These are phyloP conservation scores for Lutjanus erythropterus DNA, from an alignment of 2,113 vertebrate species.

Conservation along the genomic window DNA sequence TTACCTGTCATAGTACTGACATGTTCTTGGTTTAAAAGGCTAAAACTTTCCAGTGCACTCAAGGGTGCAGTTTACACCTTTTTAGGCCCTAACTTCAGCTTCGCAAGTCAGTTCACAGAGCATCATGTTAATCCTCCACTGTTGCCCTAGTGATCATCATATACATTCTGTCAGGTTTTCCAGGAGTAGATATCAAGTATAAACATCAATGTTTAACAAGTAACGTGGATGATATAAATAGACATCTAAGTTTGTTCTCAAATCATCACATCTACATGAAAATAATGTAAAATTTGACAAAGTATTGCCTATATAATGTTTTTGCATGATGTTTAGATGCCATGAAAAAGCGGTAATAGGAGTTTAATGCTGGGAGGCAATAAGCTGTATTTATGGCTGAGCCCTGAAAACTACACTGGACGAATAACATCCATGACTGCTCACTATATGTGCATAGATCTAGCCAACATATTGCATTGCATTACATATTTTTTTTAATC, in stretches of 20 bases:
- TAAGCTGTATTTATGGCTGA: not conserved
- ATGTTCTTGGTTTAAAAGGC: slow-evolving; percentile 4
- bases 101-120: slow-evolving; percentile 6
- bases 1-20: not conserved
- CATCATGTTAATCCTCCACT: slow-evolving; percentile 37
- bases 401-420: not conserved
- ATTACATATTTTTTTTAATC: too few species aligned
- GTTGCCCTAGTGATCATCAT: not conserved
- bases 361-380: not conserved
- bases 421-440: not conserved
- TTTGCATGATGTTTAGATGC: not conserved
- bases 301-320: not conserved
- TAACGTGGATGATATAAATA: too few species aligned
- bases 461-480: not conserved
- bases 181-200: not conserved
- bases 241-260: not conserved
- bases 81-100: slow-evolving; percentile 30
- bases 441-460: not conserved
- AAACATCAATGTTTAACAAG: not conserved
- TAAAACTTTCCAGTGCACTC: slow-evolving; percentile 27
- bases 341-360: not conserved
- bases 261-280: not conserved
- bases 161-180: not conserved
- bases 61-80: slow-evolving; percentile 32
- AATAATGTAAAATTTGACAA: not conserved